These are phyloP conservation scores for Meriones unguiculatus DNA, from an alignment of 2,113 vertebrate genomes.

Conservation along the genomic window DNA sequence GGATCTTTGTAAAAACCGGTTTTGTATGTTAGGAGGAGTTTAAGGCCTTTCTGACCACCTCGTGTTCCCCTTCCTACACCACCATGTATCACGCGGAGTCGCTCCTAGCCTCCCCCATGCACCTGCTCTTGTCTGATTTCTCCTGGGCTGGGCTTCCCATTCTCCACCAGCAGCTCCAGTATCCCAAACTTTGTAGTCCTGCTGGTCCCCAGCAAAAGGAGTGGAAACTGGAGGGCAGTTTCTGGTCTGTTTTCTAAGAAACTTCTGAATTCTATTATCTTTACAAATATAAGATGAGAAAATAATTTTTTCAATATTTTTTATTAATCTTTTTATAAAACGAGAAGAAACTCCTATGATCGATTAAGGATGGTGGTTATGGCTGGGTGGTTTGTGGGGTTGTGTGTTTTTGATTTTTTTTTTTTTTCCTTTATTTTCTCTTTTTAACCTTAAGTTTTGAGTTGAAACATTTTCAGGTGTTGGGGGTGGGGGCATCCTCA, in stretches of 20 bases:
- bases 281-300: conserved; percentile 85
- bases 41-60: conserved; percentile 82
- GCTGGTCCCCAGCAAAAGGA: conserved; percentile 80
- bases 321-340: conserved; percentile 92
- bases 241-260: conserved; percentile 89
- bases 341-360: conserved; percentile 81
- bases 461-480: conserved; percentile 73
- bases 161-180: conserved; percentile 76
- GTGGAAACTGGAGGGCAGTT: conserved; percentile 84
- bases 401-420: conserved; percentile 43
- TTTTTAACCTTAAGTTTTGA: conserved; percentile 79
- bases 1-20: conserved; percentile 80
- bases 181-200: conserved; percentile 82
- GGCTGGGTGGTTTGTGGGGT: conserved; percentile 74
- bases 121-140: conserved; percentile 54
- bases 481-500: conserved; percentile 65
- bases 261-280: conserved; percentile 86
- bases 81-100: conserved; percentile 71
- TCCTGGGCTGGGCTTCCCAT: conserved; percentile 76
- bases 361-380: conserved; percentile 74
- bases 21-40: conserved; percentile 86
- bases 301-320: conserved; percentile 90
- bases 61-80: conserved; percentile 81
- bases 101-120: conserved; percentile 52
- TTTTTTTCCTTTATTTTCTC: conserved; percentile 38